These are phyloP conservation scores for Tapera naevia DNA, from an alignment of 2,797 vertebrate genomes.

Conservation along the genomic window DNA sequence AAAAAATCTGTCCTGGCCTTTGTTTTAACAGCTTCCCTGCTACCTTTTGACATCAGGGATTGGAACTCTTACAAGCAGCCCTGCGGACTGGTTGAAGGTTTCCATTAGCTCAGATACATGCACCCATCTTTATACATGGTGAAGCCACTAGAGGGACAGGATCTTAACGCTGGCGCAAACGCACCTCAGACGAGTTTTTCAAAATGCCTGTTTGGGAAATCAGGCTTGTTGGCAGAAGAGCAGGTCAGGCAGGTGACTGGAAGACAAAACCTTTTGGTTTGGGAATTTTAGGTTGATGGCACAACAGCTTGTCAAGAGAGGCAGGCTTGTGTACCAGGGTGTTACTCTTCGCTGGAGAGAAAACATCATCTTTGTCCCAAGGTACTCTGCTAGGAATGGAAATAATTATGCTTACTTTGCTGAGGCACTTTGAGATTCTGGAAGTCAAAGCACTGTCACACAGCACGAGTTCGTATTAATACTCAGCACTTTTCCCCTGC, in stretches of 20 bases:
- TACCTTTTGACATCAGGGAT: background rate
- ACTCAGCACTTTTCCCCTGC: background rate
- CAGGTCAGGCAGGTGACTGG: background rate
- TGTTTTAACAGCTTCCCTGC: background rate
- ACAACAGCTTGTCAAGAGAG: background rate
- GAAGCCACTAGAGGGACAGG: background rate
- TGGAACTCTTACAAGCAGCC: background rate
- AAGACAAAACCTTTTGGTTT: background rate
- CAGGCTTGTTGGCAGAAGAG: background rate
- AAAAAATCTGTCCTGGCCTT: background rate
- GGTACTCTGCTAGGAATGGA: background rate
- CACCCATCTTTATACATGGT: background rate
- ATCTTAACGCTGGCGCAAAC: background rate
- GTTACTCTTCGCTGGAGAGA: background rate
- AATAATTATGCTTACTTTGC: background rate
- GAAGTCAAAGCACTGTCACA: background rate
- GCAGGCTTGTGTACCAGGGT: background rate
- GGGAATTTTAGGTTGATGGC: background rate
- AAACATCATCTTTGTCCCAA: background rate
- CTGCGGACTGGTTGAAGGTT: background rate
- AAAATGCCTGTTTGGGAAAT: background rate
- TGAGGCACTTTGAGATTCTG: background rate
- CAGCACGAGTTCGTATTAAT: background rate
- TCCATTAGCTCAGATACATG: fast-evolving
- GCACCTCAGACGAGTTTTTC: background rate